Conservation (phyloP, 2,113 vertebrate genomes). For the Chitala chitala region DNA sequence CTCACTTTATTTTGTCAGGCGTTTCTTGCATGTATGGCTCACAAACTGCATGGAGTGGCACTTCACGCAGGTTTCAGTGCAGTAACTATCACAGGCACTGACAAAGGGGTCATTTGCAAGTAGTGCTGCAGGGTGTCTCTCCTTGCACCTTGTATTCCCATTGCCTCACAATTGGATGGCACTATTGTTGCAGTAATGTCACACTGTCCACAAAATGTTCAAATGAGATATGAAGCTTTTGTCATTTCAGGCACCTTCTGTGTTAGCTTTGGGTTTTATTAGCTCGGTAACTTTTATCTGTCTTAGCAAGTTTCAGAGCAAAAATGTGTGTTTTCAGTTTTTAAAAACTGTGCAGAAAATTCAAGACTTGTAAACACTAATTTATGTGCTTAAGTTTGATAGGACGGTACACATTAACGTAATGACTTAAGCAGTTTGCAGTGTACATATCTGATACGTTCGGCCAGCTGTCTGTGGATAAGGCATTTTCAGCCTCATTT, state of each 20-base stretch:
- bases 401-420: conserved; percentile 29
- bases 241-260: not conserved
- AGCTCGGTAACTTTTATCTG: not conserved
- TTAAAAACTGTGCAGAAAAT: not conserved
- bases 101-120: conserved; percentile 55
- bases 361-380: not conserved
- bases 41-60: conserved; percentile 54
- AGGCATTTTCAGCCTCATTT: conserved; percentile 62
- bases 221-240: not conserved
- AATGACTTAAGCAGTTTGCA: conserved; percentile 44
- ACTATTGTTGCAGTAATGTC: not conserved
- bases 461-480: conserved; percentile 48
- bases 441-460: conserved; percentile 43
- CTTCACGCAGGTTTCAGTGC: conserved; percentile 57
- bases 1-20: conserved; percentile 36
- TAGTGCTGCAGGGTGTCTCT: conserved; percentile 46
- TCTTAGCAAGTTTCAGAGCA: not conserved
- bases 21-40: conserved; percentile 44
- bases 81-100: conserved; percentile 56
- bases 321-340: not conserved
- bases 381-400: not conserved
- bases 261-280: not conserved
- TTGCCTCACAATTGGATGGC: conserved; percentile 33
- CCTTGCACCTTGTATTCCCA: conserved; percentile 52
- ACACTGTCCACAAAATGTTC: not conserved